phyloP scores from a whole-genome alignment of 2,888 invertebrate species.

The Apodemia duryi region DNA sequence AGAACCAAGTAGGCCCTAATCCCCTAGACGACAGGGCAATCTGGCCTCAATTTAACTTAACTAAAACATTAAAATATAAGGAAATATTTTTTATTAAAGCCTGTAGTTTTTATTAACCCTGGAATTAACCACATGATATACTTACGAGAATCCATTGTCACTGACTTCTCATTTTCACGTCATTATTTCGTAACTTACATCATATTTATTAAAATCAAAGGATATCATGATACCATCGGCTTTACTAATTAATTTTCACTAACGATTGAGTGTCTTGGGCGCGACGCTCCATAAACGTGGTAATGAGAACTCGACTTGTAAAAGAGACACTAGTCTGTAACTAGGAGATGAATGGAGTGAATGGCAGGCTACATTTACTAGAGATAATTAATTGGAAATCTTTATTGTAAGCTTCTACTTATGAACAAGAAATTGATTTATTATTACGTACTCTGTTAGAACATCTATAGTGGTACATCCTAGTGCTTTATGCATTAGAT shows the following conservation, averaged over 20 bases:
- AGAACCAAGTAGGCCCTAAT: no score
- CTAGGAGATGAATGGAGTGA: constrained; percentile 10
- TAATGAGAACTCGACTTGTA: constrained; percentile 1
- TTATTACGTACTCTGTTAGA: neutral
- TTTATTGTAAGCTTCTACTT: constrained; percentile 1
- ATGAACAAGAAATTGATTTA: neutral
- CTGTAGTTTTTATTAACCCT: neutral
- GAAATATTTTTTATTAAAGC: neutral
- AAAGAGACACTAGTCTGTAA: neutral
- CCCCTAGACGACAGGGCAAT: no score
- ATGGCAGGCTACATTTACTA: neutral
- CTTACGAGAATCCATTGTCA: neutral
- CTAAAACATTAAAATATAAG: no score
- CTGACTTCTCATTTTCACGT: neutral
- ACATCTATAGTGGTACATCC: no score
- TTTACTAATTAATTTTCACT: constrained; percentile 14
- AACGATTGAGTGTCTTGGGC: constrained; percentile 4
- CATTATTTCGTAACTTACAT: neutral
- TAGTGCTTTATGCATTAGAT: no score
- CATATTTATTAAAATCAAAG: neutral
- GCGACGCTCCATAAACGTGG: constrained; percentile 1
- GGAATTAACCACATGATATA: neutral
- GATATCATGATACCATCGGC: neutral
- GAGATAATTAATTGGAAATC: constrained; percentile 10
- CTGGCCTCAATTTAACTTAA: no score